Evolutionary conservation across 1,140 invertebrate species (phyloP), one percentile per base, ranked within the genome.

Genomic region (Tetramorium simillimum): DNA sequence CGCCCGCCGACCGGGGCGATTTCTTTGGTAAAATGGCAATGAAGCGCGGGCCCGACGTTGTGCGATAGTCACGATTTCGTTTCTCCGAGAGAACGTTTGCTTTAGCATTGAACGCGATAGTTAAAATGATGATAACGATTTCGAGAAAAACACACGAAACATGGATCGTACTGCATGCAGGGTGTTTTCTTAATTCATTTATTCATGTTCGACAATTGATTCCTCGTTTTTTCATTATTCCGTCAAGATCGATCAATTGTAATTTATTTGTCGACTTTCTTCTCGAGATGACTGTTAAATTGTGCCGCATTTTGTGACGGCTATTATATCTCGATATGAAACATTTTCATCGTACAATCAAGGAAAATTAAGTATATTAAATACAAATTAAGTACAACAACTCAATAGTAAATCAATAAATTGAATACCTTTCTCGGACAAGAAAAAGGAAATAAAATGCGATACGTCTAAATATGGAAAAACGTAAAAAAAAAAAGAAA

Each of bases 321-420:
- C 0, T 10, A 21, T 58, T n/a, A 16, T 40, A 14, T 43, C n/a
- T 49, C 18, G 46, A 53, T 72, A 51, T 72, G n/a, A 33, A 18
- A 28, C n/a, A 40, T 40, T 56, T 56, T 75, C 14, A 75, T 58
- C 28, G 3, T n/a, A n/a, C 7, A 16, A 75, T 28, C 28, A 16
- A 58, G n/a, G 33, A 72, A 75, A 75, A 75, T 75, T n/a, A 75
- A 75, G 37, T 51, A 73, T 51, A 63, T 37, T 18, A n/a, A 65
- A n/a, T 65, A 10, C 5, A 33, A 37, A 63, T 63, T 33, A 10
- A 63, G 16, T 16, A 40, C 12, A 56, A 33, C 4, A 14, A 46
- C 46, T 53, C 6, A 16, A 75, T 75, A 76, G 60, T 60, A 60
- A 43, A 60, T 76, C 16, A 60, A 60, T 60, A 40, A 58, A 60